Conservation (phyloP, 2,888 invertebrate species). For the Caradrina clavipalpis region DNA sequence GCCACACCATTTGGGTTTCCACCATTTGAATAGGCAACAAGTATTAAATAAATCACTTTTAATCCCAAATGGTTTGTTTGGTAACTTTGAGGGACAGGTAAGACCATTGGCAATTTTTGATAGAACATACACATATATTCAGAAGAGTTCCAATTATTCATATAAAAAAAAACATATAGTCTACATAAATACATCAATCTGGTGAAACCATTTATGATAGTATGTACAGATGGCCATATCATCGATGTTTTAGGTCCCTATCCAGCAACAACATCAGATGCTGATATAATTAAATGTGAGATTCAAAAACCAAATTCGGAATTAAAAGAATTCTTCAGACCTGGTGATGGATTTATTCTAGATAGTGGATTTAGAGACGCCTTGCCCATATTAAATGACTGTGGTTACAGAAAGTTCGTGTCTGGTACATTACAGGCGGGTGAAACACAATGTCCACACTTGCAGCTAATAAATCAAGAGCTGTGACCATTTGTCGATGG, state of each 20-base stretch:
- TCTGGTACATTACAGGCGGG: slow-evolving; percentile 8
- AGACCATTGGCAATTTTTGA: slow-evolving; percentile 13
- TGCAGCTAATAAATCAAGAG: slow-evolving; percentile 7
- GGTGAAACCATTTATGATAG: slow-evolving; percentile 16
- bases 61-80: slow-evolving; percentile 14
- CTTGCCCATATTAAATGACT: slow-evolving; percentile 9
- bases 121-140: slow-evolving; percentile 7
- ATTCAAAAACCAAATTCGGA: slow-evolving; percentile 8
- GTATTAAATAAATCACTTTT: slow-evolving; percentile 15
- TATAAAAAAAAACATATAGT: slow-evolving; percentile 18
- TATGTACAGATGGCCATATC: slow-evolving; percentile 8
- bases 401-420: slow-evolving; percentile 7
- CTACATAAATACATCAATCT: slow-evolving; percentile 18
- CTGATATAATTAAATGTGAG: slow-evolving; percentile 12
- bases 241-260: slow-evolving; percentile 12
- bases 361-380: slow-evolving; percentile 10
- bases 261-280: slow-evolving; percentile 41
- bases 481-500: slow-evolving; percentile 5
- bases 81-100: slow-evolving; percentile 9
- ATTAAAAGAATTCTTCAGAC: slow-evolving; percentile 6
- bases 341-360: slow-evolving; percentile 4
- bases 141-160: slow-evolving; percentile 9
- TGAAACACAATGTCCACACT: slow-evolving; percentile 9
- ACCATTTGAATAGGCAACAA: slow-evolving; percentile 16
- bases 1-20: slow-evolving; percentile 17